phyloP scores from a whole-genome alignment of 1,140 invertebrate species.

The Megalopta genalis region DNA sequence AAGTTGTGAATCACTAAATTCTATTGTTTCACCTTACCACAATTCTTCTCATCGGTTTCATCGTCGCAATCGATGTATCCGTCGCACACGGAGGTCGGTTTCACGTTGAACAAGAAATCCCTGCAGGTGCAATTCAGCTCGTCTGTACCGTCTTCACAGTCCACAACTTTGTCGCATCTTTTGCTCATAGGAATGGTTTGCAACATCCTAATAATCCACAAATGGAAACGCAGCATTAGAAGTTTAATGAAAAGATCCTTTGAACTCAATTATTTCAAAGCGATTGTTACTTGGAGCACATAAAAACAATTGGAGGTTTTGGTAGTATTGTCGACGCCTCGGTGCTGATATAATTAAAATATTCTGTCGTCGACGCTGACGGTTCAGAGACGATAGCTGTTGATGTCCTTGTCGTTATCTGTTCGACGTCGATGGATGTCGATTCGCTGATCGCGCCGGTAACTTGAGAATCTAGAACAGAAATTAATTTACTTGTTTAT shows the following conservation, averaged over 20 bases:
- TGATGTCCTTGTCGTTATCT: too few relatives aligned
- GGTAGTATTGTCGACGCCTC: accelerated
- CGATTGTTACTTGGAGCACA: constrained; percentile 65
- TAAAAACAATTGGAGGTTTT: constrained; percentile 28
- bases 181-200: constrained; percentile 83
- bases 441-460: neutral
- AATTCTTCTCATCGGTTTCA: constrained; percentile 87
- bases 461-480: neutral
- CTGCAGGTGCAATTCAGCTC: constrained; percentile 87
- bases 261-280: neutral
- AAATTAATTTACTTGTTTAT: too few relatives aligned
- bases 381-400: accelerated
- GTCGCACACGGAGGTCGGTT: constrained; percentile 86
- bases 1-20: too few relatives aligned
- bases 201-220: constrained; percentile 78
- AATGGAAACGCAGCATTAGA: neutral
- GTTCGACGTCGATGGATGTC: accelerated
- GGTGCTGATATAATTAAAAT: neutral
- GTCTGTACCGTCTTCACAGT: constrained; percentile 92
- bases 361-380: neutral
- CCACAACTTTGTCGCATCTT: constrained; percentile 85
- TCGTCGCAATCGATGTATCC: constrained; percentile 89
- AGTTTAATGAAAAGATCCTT: neutral
- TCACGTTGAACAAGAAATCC: constrained; percentile 82
- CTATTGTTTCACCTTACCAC: constrained; percentile 75